Evolutionary conservation across 2,888 invertebrate genomes (phyloP).

Genomic region (Anarsia innoxiella): DNA sequence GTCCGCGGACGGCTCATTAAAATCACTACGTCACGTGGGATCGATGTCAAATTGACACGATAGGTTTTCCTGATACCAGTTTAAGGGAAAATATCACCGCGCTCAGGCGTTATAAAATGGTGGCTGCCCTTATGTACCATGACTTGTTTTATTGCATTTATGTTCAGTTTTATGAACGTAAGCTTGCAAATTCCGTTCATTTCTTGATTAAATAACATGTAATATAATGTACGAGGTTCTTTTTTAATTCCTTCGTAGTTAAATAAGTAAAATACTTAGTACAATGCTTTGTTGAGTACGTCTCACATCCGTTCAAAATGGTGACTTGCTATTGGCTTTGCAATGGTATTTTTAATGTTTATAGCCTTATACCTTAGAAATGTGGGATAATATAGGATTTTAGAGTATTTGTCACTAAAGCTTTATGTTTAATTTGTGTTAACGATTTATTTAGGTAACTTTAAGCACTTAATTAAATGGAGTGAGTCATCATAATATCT

Average conservation of each 20-base stretch:
- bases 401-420: no score
- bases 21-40: constrained; percentile 83
- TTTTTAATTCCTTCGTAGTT: constrained; percentile 39
- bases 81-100: constrained; percentile 69
- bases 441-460: no score
- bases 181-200: constrained; percentile 28
- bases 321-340: constrained; percentile 70
- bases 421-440: no score
- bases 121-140: constrained; percentile 64
- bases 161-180: constrained; percentile 38
- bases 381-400: no score
- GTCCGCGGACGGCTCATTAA: constrained; percentile 80
- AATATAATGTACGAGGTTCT: constrained; percentile 32
- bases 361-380: no score
- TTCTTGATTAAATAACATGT: constrained; percentile 36
- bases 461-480: no score
- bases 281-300: constrained; percentile 65
- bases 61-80: constrained; percentile 74
- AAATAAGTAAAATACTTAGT: constrained; percentile 30
- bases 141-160: constrained; percentile 55
- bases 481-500: constrained; percentile 36
- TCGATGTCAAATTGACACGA: constrained; percentile 80
- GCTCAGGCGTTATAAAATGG: constrained; percentile 76
- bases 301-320: constrained; percentile 79
- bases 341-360: constrained; percentile 6